Conservation (phyloP, 2,113 vertebrate genomes). For the Centropus bengalensis region DNA sequence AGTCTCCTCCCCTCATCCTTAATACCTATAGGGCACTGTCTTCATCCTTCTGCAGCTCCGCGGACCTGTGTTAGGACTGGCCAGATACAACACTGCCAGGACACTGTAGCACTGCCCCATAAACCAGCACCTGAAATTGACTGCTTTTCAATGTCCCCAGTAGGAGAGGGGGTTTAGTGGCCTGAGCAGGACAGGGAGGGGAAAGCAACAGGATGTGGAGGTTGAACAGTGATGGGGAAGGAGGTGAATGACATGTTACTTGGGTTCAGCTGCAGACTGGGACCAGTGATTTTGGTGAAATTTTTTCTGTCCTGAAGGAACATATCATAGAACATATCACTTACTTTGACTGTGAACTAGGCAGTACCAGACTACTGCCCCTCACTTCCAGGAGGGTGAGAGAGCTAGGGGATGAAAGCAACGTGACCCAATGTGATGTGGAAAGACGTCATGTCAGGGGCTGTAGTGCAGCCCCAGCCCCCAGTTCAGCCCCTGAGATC, state of each 20-base stretch:
- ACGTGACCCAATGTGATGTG: accelerated
- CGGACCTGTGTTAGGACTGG: accelerated
- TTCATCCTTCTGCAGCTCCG: neutral
- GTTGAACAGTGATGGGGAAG: neutral
- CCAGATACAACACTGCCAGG: neutral
- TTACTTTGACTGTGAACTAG: neutral
- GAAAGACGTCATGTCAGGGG: neutral
- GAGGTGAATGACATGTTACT: accelerated
- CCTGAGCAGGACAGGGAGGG: neutral
- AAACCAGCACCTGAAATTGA: neutral
- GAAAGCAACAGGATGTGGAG: neutral
- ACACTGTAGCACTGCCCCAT: neutral
- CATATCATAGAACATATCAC: accelerated
- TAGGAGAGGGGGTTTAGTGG: neutral
- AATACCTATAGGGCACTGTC: neutral
- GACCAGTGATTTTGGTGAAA: neutral
- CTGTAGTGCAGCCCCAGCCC: neutral
- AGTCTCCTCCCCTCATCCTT: neutral
- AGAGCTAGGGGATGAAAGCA: neutral
- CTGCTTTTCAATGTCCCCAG: accelerated
- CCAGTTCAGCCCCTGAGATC: neutral
- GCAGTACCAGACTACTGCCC: neutral
- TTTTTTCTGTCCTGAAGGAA: neutral
- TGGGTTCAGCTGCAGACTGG: neutral
- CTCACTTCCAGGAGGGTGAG: accelerated